Conservation (phyloP, 1,140 invertebrate species). For the Popillia japonica region DNA sequence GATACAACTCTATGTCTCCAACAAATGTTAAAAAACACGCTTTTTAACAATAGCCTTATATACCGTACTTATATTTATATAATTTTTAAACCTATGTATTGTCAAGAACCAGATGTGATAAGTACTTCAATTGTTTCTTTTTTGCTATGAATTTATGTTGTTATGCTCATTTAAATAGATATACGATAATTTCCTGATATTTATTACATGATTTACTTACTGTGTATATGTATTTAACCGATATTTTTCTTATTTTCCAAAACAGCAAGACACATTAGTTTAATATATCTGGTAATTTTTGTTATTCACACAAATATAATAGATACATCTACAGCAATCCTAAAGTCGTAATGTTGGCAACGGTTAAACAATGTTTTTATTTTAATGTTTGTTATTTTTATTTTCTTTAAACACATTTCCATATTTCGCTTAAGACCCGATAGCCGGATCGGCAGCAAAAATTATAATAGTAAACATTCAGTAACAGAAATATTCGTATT, state of each 20-base stretch:
- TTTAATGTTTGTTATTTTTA: not conserved
- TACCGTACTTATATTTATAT: constrained; percentile 51
- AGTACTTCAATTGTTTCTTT: constrained; percentile 19
- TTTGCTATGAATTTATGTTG: no score
- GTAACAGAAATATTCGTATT: not conserved
- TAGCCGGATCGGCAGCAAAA: not conserved
- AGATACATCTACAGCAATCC: constrained; percentile 39
- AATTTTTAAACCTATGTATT: constrained; percentile 39
- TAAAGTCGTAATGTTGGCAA: constrained; percentile 31
- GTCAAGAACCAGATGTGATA: constrained; percentile 42
- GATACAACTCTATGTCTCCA: not conserved
- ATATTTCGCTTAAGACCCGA: not conserved
- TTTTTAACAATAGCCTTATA: constrained; percentile 53
- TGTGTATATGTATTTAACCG: not conserved
- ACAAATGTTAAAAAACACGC: constrained; percentile 35
- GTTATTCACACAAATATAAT: constrained; percentile 39
- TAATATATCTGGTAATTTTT: constrained; percentile 31
- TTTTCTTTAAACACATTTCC: not conserved
- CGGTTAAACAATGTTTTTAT: constrained; percentile 36
- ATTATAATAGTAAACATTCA: not conserved
- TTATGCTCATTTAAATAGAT: constrained; percentile 9
- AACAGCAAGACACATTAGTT: constrained; percentile 24
- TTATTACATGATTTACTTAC: constrained; percentile 1
- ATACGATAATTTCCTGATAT: constrained; percentile 8
- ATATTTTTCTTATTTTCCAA: not conserved